These are phyloP conservation scores for Euleptes europaea DNA, from an alignment of 2,113 vertebrate species.

Conservation along the genomic window DNA sequence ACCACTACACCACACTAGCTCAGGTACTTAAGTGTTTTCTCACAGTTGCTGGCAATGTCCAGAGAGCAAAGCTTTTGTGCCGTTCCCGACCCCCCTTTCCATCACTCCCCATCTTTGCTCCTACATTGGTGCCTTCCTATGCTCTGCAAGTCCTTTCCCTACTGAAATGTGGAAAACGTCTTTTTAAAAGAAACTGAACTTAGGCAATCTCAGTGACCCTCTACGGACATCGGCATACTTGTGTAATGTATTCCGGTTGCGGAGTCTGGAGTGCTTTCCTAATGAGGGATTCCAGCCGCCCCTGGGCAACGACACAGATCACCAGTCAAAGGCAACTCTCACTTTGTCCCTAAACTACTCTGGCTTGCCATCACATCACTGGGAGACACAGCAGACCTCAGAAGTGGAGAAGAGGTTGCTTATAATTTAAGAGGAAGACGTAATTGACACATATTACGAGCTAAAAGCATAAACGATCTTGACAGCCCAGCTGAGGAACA, in stretches of 20 bases:
- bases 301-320: not conserved
- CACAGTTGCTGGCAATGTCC: too few species aligned
- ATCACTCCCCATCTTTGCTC: not conserved
- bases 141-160: not conserved
- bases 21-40: too few species aligned
- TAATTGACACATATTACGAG: constrained; percentile 13
- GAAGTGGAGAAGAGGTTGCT: not conserved
- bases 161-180: not conserved
- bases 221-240: not conserved
- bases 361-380: not conserved
- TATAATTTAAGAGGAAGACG: not conserved
- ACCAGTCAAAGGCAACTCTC: not conserved
- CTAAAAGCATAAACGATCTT: not conserved
- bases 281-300: not conserved
- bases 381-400: not conserved
- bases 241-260: not conserved
- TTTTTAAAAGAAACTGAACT: not conserved
- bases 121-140: not conserved
- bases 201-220: not conserved
- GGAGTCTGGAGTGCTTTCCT: not conserved
- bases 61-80: too few species aligned
- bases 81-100: too few species aligned
- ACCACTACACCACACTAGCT: too few species aligned
- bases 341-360: not conserved
- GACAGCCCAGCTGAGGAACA: not conserved